Base-by-base conservation (phyloP, 2,113 vertebrate species). In the Myrmecobius fasciatus region DNA sequence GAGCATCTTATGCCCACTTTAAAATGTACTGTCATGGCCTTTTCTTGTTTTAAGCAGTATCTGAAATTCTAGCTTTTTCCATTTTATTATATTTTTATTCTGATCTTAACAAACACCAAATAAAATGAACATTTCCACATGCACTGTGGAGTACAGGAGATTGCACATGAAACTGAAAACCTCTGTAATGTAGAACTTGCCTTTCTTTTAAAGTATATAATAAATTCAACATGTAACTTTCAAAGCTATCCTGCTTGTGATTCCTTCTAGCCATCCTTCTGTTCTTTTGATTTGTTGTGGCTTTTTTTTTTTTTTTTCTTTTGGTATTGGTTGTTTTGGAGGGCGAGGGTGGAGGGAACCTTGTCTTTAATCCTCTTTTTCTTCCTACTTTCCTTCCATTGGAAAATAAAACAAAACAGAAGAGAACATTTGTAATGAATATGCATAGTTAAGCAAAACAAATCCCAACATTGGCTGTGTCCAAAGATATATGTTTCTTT, bases 21-120 rank as follows among this genome's bases (percentile, higher is more conserved):
- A 75, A 75, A n/a, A n/a, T 75, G 20, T n/a, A 75, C 12, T n/a
- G 36, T 75, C 67, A 75, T 22, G 20, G 36, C 67, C 3, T 75
- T 75, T 67, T 9, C 67, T n/a, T 75, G 5, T n/a, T 75, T 75
- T n/a, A n/a, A 75, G 36, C 8, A 8, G 14, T 8, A n/a, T 20
- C 36, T 75, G 17, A n/a, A 75, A 75, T 75, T 17, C 14, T 75
- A 75, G 67, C 4, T 22, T 67, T 67, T 75, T 22, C 36, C 67
- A n/a, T 75, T 75, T 67, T 75, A n/a, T n/a, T n/a, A 75, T 75
- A n/a, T n/a, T n/a, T n/a, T 75, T 75, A 75, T 75, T 75, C 67
- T 75, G 17, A 20, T n/a, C 67, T n/a, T 75, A 67, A n/a, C 36
- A 75, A n/a, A 75, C 31, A 75, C 8, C 67, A 20, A 75, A n/a